Evolutionary conservation across 2,113 vertebrate genomes (phyloP).

Genomic region (Riparia riparia): DNA sequence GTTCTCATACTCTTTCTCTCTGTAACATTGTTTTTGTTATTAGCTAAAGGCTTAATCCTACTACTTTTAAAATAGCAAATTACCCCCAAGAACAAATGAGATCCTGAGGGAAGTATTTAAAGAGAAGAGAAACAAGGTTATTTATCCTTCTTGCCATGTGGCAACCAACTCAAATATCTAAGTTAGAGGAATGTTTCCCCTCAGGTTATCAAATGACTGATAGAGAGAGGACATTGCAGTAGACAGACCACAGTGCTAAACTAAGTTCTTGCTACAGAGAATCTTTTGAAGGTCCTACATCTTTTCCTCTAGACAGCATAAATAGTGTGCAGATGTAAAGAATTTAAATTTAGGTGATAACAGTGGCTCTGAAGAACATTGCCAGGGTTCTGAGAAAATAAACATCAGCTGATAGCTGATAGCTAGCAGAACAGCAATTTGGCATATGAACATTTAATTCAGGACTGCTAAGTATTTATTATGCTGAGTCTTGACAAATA

Average conservation of each 20-base stretch:
- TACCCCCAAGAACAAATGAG: neutral
- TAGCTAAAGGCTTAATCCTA: neutral
- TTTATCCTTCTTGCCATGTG: neutral
- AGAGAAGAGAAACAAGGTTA: neutral
- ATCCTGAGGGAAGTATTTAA: neutral
- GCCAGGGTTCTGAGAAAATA: neutral
- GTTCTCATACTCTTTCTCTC: neutral
- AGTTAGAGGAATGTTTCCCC: neutral
- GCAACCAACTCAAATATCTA: neutral
- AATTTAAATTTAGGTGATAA: neutral
- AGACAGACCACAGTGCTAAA: neutral
- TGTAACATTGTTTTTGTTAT: neutral
- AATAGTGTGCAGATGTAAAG: neutral
- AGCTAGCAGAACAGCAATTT: neutral
- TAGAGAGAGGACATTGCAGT: neutral
- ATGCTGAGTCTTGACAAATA: neutral
- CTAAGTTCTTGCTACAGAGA: neutral
- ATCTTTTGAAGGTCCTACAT: neutral
- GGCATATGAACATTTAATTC: neutral
- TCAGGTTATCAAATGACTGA: neutral
- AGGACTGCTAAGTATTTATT: neutral
- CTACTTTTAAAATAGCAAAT: neutral
- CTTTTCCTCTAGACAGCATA: neutral
- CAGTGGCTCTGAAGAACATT: neutral
- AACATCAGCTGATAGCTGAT: neutral